phyloP scores from a whole-genome alignment of 1,140 invertebrate genomes.

The Anoplophora glabripennis region DNA sequence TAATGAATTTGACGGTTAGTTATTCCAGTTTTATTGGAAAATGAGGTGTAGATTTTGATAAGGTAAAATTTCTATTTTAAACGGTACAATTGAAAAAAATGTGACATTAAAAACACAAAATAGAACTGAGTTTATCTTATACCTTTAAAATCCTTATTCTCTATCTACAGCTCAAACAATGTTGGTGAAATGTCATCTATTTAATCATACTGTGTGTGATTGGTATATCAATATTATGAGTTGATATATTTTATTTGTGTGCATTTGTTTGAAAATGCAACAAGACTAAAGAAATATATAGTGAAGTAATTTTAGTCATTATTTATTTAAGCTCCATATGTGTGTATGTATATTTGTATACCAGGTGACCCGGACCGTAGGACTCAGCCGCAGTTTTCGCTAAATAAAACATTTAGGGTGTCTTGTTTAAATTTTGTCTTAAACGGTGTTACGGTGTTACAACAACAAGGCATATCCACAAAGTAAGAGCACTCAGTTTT shows the following conservation, averaged over 20 bases:
- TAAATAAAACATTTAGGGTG: no score
- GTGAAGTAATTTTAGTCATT: constrained; percentile 18
- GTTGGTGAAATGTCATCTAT: constrained; percentile 40
- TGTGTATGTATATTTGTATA: no score
- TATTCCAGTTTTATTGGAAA: constrained; percentile 51
- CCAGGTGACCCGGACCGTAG: no score
- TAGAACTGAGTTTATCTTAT: background rate
- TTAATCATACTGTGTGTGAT: constrained; percentile 52
- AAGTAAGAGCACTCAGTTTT: no score
- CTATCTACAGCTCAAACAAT: constrained; percentile 18
- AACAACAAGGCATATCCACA: no score
- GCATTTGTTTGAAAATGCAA: constrained; percentile 50
- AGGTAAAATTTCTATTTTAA: background rate
- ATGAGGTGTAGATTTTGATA: constrained; percentile 2
- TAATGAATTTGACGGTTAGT: constrained; percentile 40
- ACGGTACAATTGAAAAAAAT: background rate
- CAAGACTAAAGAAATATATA: constrained; percentile 22
- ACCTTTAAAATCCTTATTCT: background rate
- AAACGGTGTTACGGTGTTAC: no score
- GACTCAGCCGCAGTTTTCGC: no score
- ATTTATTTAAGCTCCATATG: constrained; percentile 12
- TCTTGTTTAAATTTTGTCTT: no score
- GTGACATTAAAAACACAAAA: background rate
- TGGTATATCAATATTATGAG: constrained; percentile 51
- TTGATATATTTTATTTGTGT: constrained; percentile 45